These are phyloP conservation scores for Columbina picui DNA, from an alignment of 2,113 vertebrate species.

Conservation along the genomic window DNA sequence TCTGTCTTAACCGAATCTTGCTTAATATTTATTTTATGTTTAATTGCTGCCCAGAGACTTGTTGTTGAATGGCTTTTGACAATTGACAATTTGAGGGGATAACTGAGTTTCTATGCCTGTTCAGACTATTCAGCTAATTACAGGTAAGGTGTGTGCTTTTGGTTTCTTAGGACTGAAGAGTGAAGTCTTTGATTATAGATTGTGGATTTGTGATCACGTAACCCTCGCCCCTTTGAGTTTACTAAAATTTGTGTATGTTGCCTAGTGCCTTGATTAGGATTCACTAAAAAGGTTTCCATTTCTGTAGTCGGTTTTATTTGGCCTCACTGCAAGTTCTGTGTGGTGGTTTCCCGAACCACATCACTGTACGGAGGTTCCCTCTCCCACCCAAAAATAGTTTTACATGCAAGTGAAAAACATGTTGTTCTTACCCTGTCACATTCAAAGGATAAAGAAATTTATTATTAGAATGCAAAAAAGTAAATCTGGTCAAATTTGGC, in stretches of 20 bases:
- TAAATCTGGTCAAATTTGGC: background rate
- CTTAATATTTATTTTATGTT: background rate
- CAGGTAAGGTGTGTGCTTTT: rapidly evolving
- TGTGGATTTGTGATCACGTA: background rate
- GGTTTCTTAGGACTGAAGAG: rapidly evolving
- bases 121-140: background rate
- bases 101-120: background rate
- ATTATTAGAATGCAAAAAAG: background rate
- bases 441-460: background rate
- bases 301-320: background rate
- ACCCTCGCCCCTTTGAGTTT: background rate
- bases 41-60: background rate
- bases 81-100: background rate
- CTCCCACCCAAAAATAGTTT: background rate
- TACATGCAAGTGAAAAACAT: background rate
- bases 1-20: background rate
- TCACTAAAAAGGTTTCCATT: background rate
- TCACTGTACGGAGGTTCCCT: background rate
- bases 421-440: background rate
- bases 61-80: background rate
- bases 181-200: background rate
- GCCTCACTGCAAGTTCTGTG: background rate
- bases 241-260: background rate
- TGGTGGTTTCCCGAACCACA: background rate
- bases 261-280: background rate